Percentiles rank a stretch among this genome's conserved stretches.
Evolutionary conservation across 2,113 vertebrate genomes (phyloP).

Genomic region (Peromyscus californicus): DNA sequence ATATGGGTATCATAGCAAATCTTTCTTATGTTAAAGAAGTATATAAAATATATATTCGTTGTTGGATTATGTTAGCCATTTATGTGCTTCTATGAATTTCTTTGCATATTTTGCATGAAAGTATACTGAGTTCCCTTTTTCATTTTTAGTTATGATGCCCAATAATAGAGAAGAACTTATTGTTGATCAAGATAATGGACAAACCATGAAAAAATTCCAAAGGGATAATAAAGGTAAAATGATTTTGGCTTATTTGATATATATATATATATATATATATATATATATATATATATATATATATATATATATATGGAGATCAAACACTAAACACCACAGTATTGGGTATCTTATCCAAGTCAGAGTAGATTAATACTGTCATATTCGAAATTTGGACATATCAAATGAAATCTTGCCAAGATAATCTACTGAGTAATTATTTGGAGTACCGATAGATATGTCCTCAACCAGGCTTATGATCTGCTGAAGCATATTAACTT

Average conservation of each 20-base stretch:
- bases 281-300: no score
- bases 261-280: no score
- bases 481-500: background rate
- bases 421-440: background rate
- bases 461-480: background rate
- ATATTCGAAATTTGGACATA: background rate
- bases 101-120: background rate
- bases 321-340: background rate
- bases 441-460: background rate
- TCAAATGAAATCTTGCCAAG: background rate
- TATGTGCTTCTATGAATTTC: background rate
- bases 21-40: background rate
- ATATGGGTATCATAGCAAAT: background rate
- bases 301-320: background rate
- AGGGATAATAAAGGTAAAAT: conserved; percentile 93
- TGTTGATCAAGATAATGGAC: conserved; percentile 89
- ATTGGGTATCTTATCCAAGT: background rate
- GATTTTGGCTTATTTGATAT: conserved; percentile 53
- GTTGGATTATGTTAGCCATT: background rate
- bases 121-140: conserved; percentile 67
- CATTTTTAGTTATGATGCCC: conserved; percentile 86
- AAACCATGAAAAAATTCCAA: conserved; percentile 92
- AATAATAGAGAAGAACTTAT: conserved; percentile 89
- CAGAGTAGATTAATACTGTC: background rate
- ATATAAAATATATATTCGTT: background rate